Evolutionary conservation across 2,797 vertebrate species (phyloP).

Genomic region (Acanthis flammea): DNA sequence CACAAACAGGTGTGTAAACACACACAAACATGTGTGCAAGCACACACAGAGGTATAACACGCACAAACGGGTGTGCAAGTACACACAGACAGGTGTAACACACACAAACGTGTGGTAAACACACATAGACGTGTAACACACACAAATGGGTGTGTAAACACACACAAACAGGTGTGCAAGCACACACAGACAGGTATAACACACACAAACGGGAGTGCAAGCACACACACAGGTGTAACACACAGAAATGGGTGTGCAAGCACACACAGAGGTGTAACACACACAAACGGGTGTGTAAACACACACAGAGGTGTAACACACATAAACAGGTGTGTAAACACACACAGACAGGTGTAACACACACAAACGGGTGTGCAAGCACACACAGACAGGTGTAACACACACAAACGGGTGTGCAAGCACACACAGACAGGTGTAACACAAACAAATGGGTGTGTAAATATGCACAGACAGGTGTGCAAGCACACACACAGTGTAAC

Average conservation of each 20-base stretch:
- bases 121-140: not conserved
- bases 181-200: too few species aligned
- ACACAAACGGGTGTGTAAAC: accelerated
- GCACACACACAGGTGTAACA: accelerated
- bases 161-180: accelerated
- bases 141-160: not conserved
- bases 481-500: too few species aligned
- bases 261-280: accelerated
- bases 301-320: accelerated
- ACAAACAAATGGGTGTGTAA: accelerated
- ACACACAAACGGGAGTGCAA: accelerated
- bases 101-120: accelerated
- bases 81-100: accelerated
- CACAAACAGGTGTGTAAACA: accelerated
- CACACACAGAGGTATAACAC: not conserved
- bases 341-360: not conserved
- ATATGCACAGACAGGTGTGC: accelerated
- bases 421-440: not conserved
- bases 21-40: not conserved
- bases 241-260: too few species aligned
- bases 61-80: accelerated
- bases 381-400: accelerated
- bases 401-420: accelerated
- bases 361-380: accelerated
- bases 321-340: accelerated